Evolutionary conservation across 1,140 invertebrate genomes (phyloP), one percentile per base, ranked within the genome.

Genomic region (Nasonia giraulti): DNA sequence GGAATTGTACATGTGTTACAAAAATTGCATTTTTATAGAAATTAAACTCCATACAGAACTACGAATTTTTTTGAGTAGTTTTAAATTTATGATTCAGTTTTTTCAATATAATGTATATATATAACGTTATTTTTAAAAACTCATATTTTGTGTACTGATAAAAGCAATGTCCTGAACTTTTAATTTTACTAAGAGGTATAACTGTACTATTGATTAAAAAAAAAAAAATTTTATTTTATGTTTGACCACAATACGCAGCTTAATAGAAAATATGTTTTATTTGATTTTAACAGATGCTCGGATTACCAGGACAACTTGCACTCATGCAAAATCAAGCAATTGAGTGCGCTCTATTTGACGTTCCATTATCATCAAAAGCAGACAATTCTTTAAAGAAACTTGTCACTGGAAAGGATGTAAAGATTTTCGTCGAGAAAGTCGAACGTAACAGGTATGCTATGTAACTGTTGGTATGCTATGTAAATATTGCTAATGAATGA

Each of bases 351-450:
- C 88, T 89, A 86, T 90, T 33, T n/a, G 78, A 89, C 68, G 82
- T 87, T 7, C 62, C 75, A 14, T 47, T 85, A 2, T 87, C 87
- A 2, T 5, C 83, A 7, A 69, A 86, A 23, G 33, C 80, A 17
- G 84, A 92, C 83, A 83, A 89, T 73, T 84, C 80, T 73, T 84
- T 93, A 4, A 91, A 90, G 76, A 71, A 88, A 55, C 2, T 14
- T 1, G 74, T 90, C 62, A 88, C 88, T 79, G 88, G 88, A 14
- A 90, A 90, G 80, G 87, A 91, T 74, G 87, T 91, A 23, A 94
- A 96, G 33, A 90, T 95, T 6, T 93, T 93, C 66, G 93, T 96
- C 20, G 93, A 95, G 86, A 91, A 93, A 88, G 91, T 95, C 2
- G 90, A 94, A 31, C 92, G 93, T 47, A 93, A 94, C 50, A 94